Evolutionary conservation across 1,140 invertebrate species (phyloP).

Genomic region (Trypoxylus dichotomus): DNA sequence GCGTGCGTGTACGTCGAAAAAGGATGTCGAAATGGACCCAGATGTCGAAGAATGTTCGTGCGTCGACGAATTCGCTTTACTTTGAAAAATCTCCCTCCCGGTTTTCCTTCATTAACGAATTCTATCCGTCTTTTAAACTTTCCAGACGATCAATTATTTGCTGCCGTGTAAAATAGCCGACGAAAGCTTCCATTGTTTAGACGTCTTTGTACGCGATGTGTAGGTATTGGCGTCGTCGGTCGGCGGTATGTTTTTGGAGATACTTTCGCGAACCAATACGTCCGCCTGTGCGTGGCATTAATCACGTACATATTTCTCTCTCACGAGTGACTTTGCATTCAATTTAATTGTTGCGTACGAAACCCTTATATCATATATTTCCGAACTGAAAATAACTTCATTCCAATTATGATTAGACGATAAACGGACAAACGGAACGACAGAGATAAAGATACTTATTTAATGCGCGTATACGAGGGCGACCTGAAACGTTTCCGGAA

Average conservation of each 20-base stretch:
- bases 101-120: background rate
- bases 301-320: background rate
- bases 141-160: background rate
- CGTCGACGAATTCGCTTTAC: background rate
- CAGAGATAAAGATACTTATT: too few species aligned
- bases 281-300: background rate
- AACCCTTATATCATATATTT: background rate
- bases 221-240: background rate
- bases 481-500: too few species aligned
- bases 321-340: background rate
- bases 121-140: background rate
- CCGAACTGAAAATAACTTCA: too few species aligned
- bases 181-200: background rate
- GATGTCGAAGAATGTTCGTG: constrained; percentile 11
- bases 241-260: background rate
- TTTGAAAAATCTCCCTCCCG: background rate
- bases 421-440: too few species aligned
- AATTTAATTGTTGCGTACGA: background rate
- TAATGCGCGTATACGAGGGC: too few species aligned
- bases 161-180: background rate
- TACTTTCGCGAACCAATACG: background rate
- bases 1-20: background rate
- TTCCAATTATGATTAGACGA: too few species aligned
- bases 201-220: background rate
- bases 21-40: background rate